Evolutionary conservation across 2,888 invertebrate species (phyloP), one percentile per base, ranked within the genome.

Genomic region (Plusia festucae): DNA sequence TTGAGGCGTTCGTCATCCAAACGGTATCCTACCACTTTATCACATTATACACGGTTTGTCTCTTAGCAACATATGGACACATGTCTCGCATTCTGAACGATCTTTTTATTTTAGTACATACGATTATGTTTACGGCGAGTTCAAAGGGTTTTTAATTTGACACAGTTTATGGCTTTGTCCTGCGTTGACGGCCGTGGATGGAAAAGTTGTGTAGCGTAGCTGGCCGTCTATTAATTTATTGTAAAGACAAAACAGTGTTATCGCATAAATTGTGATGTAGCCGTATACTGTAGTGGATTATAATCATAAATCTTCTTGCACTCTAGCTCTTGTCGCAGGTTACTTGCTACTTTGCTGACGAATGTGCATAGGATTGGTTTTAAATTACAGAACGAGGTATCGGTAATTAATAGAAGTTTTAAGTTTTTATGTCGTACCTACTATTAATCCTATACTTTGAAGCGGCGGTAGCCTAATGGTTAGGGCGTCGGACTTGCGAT

Each of bases 71-170:
- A 90, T 91, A 90, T 90, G 92, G 91, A 92, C 92, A 93, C 91
- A 92, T 93, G 93, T 93, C 91, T 87, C 87, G 87, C 86, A 91
- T 91, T 90, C 85, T 80, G 83, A 89, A 89, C 87, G 83, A 81
- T 86, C 85, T 87, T 91, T 91, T 92, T 93, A 91, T 93, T 91
- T 90, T 89, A 81, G 86, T 88, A 88, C 88, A 89, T 85, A 71
- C 66, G 89, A 90, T 90, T 89, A 90, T 89, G 88, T 90, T 88
- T 85, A 89, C 93, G 93, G 93, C 85, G 70, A 86, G 88, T 89
- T 93, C 93, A 93, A 94, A 93, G 90, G 89, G 88, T 87, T 92
- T 92, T 91, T 91, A 93, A 93, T 93, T 92, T 91, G 93, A 92
- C 92, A 92, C 92, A 93, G 85, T 93, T 93, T 93, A 93, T 91